Conservation (phyloP, 2,888 invertebrate species). For the Cremastobaeus sp. region DNA sequence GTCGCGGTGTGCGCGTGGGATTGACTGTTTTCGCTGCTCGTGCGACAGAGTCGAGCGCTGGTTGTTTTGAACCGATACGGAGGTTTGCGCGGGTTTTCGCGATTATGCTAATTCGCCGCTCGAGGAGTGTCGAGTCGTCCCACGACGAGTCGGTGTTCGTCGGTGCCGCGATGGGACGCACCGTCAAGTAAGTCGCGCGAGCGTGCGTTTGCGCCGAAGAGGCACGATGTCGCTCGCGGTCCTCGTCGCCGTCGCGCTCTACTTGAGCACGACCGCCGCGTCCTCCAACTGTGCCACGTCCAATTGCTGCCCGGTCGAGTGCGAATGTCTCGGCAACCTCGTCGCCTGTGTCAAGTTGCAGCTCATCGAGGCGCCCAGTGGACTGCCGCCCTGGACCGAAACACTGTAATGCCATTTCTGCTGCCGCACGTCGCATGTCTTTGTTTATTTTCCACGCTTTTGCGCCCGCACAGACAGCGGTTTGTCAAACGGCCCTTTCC, state of each 20-base stretch:
- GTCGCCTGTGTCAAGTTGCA: constrained; percentile 73
- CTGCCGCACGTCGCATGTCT: not conserved
- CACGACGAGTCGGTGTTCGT: constrained; percentile 18
- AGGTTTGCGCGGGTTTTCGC: constrained; percentile 58
- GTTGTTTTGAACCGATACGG: constrained; percentile 71
- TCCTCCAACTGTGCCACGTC: constrained; percentile 42
- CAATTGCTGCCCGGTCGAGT: constrained; percentile 73
- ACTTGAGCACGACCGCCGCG: constrained; percentile 4
- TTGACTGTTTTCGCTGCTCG: constrained; percentile 61
- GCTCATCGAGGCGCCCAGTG: constrained; percentile 73
- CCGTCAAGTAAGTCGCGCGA: constrained; percentile 32
- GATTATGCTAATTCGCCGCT: constrained; percentile 63
- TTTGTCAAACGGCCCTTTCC: constrained; percentile 12
- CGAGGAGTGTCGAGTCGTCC: constrained; percentile 48
- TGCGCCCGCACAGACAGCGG: no score
- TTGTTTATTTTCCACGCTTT: not conserved
- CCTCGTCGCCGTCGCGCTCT: constrained; percentile 25
- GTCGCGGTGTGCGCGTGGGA: constrained; percentile 65
- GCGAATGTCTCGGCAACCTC: constrained; percentile 74
- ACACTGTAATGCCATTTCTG: constrained; percentile 69
- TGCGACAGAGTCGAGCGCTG: constrained; percentile 28
- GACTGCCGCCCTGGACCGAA: constrained; percentile 76
- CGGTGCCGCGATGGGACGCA: constrained; percentile 37
- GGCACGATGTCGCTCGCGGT: constrained; percentile 28
- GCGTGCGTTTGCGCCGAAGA: constrained; percentile 8